phyloP scores from a whole-genome alignment of 2,888 invertebrate species.

The Drosophila subsilvestris region DNA sequence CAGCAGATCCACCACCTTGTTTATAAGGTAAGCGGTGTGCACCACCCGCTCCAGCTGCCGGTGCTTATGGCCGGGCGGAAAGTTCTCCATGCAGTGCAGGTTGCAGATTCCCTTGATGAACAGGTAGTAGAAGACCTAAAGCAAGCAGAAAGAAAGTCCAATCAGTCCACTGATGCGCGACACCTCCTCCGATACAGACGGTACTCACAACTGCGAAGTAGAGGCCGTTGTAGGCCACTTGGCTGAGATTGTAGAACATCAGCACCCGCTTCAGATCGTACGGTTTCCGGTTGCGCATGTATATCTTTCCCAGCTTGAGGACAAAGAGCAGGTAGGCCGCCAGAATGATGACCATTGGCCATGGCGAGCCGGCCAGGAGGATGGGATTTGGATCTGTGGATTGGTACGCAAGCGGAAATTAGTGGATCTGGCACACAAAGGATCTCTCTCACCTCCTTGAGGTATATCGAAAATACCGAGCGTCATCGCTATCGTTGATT shows the following conservation, averaged over 20 bases:
- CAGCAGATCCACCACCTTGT: constrained; percentile 56
- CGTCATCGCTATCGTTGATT: constrained; percentile 11
- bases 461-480: constrained; percentile 26
- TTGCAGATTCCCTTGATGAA: constrained; percentile 25
- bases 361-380: constrained; percentile 88
- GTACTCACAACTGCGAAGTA: constrained; percentile 84
- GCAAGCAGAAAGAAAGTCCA: not conserved
- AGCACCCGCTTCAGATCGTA: constrained; percentile 89
- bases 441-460: constrained; percentile 21
- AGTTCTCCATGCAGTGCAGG: constrained; percentile 41
- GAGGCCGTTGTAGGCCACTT: constrained; percentile 92
- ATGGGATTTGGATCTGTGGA: constrained; percentile 38
- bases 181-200: too few relatives aligned
- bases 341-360: constrained; percentile 88
- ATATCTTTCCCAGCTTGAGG: constrained; percentile 89
- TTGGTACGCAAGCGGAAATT: not conserved
- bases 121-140: constrained; percentile 40
- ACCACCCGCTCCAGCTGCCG: constrained; percentile 39
- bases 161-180: not conserved
- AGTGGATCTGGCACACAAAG: not conserved
- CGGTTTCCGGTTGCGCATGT: constrained; percentile 89
- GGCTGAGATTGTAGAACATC: constrained; percentile 91
- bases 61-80: constrained; percentile 27
- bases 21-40: constrained; percentile 27
- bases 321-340: constrained; percentile 89